A percentile compares a stretch with the other conserved stretches of the same genome.
phyloP scores from a whole-genome alignment of 2,888 invertebrate species.

The Xestia rhomboidea region DNA sequence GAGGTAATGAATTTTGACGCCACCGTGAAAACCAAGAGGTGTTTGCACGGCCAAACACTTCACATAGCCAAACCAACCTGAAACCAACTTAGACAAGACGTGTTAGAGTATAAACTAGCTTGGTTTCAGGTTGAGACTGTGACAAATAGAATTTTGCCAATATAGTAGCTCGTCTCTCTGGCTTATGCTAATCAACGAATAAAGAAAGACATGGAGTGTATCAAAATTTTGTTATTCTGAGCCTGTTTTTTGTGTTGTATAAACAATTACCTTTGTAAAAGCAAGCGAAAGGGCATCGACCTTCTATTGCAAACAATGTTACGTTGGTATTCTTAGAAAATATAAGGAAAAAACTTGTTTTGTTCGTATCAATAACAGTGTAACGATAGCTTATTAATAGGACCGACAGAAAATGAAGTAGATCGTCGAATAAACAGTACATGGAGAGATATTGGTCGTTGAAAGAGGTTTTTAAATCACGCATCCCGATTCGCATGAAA shows the following conservation, averaged over 20 bases:
- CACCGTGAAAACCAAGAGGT: constrained; percentile 59
- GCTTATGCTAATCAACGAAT: constrained; percentile 49
- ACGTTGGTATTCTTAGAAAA: neutral
- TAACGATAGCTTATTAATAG: neutral
- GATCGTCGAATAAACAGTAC: no score
- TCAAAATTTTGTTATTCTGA: constrained; percentile 18
- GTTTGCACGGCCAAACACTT: constrained; percentile 57
- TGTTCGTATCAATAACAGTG: neutral
- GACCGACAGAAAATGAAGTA: no score
- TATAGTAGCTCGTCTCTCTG: constrained; percentile 49
- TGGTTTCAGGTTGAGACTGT: constrained; percentile 28
- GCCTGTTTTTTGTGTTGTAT: neutral
- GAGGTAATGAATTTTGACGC: constrained; percentile 70
- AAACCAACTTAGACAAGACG: constrained; percentile 29
- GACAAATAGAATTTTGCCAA: constrained; percentile 58
- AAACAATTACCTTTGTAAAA: constrained; percentile 13
- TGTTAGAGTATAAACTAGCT: constrained; percentile 24
- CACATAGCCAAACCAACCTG: constrained; percentile 24
- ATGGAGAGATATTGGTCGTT: no score
- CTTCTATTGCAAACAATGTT: neutral
- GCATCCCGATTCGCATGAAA: no score
- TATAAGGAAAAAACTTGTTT: neutral
- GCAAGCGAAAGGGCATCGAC: neutral
- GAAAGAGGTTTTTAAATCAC: no score
- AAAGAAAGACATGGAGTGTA: constrained; percentile 33